These are phyloP conservation scores for Scleropages formosus DNA, from an alignment of 2,797 vertebrate genomes.

Conservation along the genomic window DNA sequence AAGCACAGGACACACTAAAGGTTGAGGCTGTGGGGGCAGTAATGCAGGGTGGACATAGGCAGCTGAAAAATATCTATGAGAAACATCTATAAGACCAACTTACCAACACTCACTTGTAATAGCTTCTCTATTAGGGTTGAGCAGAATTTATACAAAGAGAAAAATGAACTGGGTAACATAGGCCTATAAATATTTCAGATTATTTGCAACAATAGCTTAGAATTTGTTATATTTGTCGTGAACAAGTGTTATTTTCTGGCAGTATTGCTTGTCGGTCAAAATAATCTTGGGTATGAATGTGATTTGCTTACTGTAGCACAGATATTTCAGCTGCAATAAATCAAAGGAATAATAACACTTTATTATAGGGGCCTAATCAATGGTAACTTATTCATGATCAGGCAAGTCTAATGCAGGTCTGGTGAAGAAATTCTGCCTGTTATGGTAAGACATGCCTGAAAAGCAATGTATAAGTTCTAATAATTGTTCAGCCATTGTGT, in stretches of 20 bases:
- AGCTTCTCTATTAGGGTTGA: conserved; percentile 62
- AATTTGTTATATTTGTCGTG: neutral
- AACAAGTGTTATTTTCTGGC: neutral
- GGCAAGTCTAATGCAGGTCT: neutral
- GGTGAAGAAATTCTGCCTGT: neutral
- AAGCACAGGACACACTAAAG: conserved; percentile 2
- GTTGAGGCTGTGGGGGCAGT: neutral
- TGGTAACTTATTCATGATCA: neutral
- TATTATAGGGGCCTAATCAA: neutral
- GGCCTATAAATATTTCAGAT: conserved; percentile 37
- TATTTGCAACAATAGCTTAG: too few relatives aligned
- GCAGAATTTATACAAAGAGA: conserved; percentile 47
- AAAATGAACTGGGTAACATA: conserved; percentile 55
- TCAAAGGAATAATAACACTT: too few relatives aligned
- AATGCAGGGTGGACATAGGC: conserved; percentile 4
- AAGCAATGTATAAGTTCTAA: neutral
- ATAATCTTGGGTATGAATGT: neutral
- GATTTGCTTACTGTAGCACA: too few relatives aligned
- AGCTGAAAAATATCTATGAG: neutral
- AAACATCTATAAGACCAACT: conserved; percentile 18
- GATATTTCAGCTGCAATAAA: too few relatives aligned
- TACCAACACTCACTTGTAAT: conserved; percentile 53
- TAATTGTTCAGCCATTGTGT: too few relatives aligned
- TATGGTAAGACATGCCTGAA: neutral
- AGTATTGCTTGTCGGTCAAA: neutral